Conservation (phyloP, 2,797 vertebrate genomes). For the Dicrostonyx torquatus region DNA sequence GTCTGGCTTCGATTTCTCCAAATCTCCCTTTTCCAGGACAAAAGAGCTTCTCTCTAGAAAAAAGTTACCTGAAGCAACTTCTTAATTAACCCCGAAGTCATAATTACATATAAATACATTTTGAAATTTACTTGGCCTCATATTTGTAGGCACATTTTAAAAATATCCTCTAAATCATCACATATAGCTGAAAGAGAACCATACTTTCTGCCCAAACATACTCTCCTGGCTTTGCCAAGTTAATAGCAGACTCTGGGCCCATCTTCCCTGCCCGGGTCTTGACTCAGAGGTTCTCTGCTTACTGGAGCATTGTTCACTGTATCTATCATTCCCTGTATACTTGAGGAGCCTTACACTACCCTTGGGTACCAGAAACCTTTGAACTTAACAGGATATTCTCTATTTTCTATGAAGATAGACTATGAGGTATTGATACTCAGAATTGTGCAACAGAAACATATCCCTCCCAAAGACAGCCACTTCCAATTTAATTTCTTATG, state of each 20-base stretch:
- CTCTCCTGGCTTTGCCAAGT: not conserved
- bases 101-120: conserved; percentile 21
- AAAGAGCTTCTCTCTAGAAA: conserved; percentile 7
- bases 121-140: conserved; percentile 30
- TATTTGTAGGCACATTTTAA: not conserved
- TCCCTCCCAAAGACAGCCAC: not conserved
- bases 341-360: not conserved
- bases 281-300: not conserved
- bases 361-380: not conserved
- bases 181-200: conserved; percentile 1
- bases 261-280: not conserved
- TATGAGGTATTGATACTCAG: not conserved
- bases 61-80: not conserved
- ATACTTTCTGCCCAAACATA: not conserved
- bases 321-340: not conserved
- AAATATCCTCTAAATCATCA: conserved; percentile 27
- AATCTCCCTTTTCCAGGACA: not conserved
- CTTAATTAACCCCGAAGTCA: conserved; percentile 11
- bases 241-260: not conserved
- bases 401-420: not conserved
- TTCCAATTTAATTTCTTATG: conserved; percentile 39
- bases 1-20: not conserved
- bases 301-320: not conserved
- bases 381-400: not conserved
- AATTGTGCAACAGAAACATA: not conserved